phyloP scores from a whole-genome alignment of 2,888 invertebrate species.

The Eupithecia vulgata region DNA sequence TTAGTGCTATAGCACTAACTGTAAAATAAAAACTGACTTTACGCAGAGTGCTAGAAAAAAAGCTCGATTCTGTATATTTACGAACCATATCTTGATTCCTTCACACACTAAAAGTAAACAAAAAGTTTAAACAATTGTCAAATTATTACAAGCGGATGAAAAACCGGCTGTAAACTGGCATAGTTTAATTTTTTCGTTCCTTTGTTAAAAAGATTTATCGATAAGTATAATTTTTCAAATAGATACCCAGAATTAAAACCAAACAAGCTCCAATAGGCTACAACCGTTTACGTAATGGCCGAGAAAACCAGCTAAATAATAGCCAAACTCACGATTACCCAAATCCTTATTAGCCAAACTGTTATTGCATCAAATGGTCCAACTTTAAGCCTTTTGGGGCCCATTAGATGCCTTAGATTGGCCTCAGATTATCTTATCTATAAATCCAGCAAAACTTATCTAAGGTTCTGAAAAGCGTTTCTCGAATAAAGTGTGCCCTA shows the following conservation, averaged over 20 bases:
- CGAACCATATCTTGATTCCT: too few species aligned
- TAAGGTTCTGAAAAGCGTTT: background rate
- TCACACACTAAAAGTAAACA: too few species aligned
- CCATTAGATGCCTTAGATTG: conserved; percentile 16
- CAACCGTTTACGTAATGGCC: background rate
- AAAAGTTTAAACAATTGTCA: too few species aligned
- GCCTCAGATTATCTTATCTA: conserved; percentile 1
- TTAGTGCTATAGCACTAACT: too few species aligned
- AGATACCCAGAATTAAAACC: background rate
- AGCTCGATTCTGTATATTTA: too few species aligned
- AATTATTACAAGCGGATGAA: too few species aligned
- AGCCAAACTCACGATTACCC: conserved; percentile 9
- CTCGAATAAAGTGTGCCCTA: background rate
- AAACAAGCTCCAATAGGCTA: background rate
- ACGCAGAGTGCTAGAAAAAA: too few species aligned
- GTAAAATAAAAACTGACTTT: too few species aligned
- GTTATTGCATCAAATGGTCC: conserved; percentile 28
- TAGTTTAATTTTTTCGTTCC: background rate
- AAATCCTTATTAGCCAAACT: conserved; percentile 29
- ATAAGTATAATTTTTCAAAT: background rate
- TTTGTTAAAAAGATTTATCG: background rate
- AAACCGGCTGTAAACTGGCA: too few species aligned
- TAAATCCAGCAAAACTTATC: background rate
- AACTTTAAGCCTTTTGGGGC: conserved; percentile 22
- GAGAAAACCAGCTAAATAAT: conserved; percentile 17